Base-by-base conservation (phyloP, 2,888 invertebrate species). In the Ophion ellenae region DNA sequence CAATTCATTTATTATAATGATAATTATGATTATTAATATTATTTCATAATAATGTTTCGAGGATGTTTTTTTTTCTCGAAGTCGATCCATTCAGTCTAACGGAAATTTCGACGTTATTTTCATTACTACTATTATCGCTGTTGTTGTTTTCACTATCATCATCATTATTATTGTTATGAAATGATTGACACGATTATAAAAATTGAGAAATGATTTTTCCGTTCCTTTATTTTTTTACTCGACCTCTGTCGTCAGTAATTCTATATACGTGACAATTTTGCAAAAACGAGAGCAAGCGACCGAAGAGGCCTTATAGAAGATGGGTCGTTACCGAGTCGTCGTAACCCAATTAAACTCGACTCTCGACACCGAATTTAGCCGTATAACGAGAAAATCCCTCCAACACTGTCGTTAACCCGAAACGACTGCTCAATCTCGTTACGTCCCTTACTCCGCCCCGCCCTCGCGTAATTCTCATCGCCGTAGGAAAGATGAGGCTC, bases 351-450 rank as follows among this genome's bases (percentile, higher is more conserved):
- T 82, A 85, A 53, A 78, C 79, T 61, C 24, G 70, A 82, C 82
- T 85, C 82, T 66, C 82, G 70, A 71, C 70, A 81, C 64, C 74
- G 67, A 82, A 73, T 73, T 82, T 74, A 79, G 63, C 70, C 57
- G 77, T 67, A 63, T 84, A 81, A 84, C 81, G 84, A 84, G 84
- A 81, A 84, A 77, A 77, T 77, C 81, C 67, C 71, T 71, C 79
- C 63, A 28, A 47, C 77, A 59, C 76, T 71, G 59, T 57, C 84
- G 80, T 81, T 76, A 81, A 81, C 45, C 76, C 77, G 81, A 78
- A 84, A 81, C 78, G 61, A 82, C 77, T 71, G 47, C 82, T 57
- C 76, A 77, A 64, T 77, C 81, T 81, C 28, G 32, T 61, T 76
- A 32, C 63, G 70, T 32, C 40, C 79, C 47, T 47, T 40, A 5